Conservation (phyloP, 2,797 vertebrate species). For the Lacerta bilineata region DNA sequence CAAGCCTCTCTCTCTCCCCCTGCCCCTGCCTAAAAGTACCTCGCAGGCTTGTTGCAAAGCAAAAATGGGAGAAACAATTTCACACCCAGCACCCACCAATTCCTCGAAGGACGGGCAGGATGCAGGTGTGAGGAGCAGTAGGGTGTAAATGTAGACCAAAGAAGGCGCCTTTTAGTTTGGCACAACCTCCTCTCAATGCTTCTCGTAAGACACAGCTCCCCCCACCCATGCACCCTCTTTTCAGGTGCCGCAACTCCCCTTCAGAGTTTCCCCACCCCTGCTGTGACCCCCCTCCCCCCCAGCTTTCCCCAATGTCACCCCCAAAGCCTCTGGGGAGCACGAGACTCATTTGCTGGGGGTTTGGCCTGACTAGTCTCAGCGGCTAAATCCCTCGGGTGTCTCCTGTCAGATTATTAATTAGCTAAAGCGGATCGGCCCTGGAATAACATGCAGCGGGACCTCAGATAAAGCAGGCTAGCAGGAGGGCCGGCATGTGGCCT, state of each 20-base stretch:
- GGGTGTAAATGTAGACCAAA: conserved; percentile 45
- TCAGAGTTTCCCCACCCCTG: conserved; percentile 61
- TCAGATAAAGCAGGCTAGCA: conserved; percentile 82
- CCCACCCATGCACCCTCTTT: conserved; percentile 49
- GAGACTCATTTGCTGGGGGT: conserved; percentile 82
- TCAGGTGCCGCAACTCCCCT: conserved; percentile 69
- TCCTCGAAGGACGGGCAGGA: neutral
- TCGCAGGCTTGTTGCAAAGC: neutral
- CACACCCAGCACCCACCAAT: too few species aligned
- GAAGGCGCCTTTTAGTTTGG: conserved; percentile 66
- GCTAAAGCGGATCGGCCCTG: conserved; percentile 87
- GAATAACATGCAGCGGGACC: conserved; percentile 83
- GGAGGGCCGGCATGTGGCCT: conserved; percentile 61
- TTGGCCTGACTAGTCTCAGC: conserved; percentile 82
- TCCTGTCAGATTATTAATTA: conserved; percentile 90
- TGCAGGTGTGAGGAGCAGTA: neutral
- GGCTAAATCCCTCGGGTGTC: conserved; percentile 86
- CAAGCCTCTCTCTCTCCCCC: neutral
- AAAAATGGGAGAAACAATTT: neutral
- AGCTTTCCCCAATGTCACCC: conserved; percentile 79
- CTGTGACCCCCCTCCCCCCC: conserved; percentile 58
- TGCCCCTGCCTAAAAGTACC: neutral
- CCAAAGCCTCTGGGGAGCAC: conserved; percentile 75
- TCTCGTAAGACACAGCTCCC: conserved; percentile 67
- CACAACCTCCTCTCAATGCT: conserved; percentile 10